A percentile compares a stretch with the other conserved stretches of the same genome.
Conservation (phyloP, 2,888 invertebrate genomes). For the Polietes domitor region DNA sequence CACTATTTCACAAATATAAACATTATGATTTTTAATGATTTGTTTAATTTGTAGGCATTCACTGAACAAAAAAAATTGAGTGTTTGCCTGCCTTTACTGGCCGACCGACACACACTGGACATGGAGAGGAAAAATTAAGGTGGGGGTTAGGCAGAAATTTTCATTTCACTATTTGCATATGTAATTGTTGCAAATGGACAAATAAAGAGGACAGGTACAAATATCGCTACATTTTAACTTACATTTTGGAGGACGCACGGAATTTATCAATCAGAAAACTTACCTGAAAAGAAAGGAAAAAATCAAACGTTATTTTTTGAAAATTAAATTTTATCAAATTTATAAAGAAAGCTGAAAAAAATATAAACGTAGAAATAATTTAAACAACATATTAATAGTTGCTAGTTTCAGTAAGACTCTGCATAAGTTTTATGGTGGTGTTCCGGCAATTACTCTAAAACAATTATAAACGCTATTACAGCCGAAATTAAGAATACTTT, state of each 20-base stretch:
- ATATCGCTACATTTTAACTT: not conserved
- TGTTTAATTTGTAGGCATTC: conserved; percentile 63
- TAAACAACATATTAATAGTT: conserved; percentile 60
- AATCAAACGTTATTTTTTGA: not conserved
- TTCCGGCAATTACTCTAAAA: too few species aligned
- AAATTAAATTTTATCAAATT: not conserved
- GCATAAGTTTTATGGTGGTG: too few species aligned
- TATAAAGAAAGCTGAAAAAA: too few species aligned
- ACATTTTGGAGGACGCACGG: not conserved
- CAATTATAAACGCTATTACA: too few species aligned
- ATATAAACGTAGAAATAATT: not conserved
- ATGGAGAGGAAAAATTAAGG: conserved; percentile 20
- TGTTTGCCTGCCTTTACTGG: too few species aligned
- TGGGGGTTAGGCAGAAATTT: not conserved
- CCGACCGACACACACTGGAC: conserved; percentile 1
- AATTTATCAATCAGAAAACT: not conserved
- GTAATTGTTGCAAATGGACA: conserved; percentile 17
- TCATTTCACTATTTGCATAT: conserved; percentile 44
- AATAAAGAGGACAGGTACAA: too few species aligned
- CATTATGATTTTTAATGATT: conserved; percentile 60
- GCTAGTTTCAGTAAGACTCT: too few species aligned
- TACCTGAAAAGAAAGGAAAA: conserved; percentile 45
- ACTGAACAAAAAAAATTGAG: conserved; percentile 36
- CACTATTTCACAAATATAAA: conserved; percentile 36
- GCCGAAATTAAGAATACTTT: too few species aligned